These are phyloP conservation scores for Drosophila eugracilis DNA, from an alignment of 1,140 invertebrate species.

Conservation along the genomic window DNA sequence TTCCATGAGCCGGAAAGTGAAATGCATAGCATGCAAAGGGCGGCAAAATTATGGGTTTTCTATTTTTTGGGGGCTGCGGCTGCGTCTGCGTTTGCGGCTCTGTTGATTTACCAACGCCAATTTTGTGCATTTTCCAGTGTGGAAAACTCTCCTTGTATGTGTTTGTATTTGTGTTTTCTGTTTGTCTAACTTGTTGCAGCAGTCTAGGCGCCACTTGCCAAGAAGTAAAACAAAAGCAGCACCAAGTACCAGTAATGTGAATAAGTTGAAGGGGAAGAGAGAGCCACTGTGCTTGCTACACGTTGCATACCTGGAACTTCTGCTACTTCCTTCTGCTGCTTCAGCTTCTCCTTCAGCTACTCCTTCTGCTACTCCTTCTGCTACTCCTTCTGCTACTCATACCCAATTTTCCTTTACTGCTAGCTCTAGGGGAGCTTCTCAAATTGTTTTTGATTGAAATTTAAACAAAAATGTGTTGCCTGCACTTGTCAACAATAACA, in stretches of 20 bases:
- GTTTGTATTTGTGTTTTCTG: slow-evolving; percentile 14
- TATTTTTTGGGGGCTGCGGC: too few species aligned
- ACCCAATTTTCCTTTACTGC: background rate
- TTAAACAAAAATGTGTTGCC: slow-evolving; percentile 63
- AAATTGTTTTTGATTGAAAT: slow-evolving; percentile 78
- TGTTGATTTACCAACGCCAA: slow-evolving; percentile 68
- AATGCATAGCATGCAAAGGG: slow-evolving; percentile 40
- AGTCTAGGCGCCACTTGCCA: slow-evolving; percentile 39
- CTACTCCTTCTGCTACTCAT: background rate
- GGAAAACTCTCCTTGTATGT: slow-evolving; percentile 12
- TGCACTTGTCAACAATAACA: slow-evolving; percentile 48
- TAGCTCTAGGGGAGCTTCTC: slow-evolving; percentile 45
- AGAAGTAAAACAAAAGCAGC: slow-evolving; percentile 37
- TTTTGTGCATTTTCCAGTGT: slow-evolving; percentile 59
- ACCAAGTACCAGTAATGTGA: slow-evolving; percentile 25
- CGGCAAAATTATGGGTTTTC: slow-evolving; percentile 1
- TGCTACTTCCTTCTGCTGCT: too few species aligned
- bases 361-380: too few species aligned
- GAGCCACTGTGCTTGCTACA: background rate
- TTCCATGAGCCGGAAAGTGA: slow-evolving; percentile 59
- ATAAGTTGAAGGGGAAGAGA: slow-evolving; percentile 25
- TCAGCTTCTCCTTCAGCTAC: too few species aligned
- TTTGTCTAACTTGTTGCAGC: slow-evolving; percentile 75
- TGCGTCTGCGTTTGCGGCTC: slow-evolving; percentile 47
- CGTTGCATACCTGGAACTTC: slow-evolving; percentile 29